Evolutionary conservation across 2,888 invertebrate genomes (phyloP).

Genomic region (Autographa pulchrina): DNA sequence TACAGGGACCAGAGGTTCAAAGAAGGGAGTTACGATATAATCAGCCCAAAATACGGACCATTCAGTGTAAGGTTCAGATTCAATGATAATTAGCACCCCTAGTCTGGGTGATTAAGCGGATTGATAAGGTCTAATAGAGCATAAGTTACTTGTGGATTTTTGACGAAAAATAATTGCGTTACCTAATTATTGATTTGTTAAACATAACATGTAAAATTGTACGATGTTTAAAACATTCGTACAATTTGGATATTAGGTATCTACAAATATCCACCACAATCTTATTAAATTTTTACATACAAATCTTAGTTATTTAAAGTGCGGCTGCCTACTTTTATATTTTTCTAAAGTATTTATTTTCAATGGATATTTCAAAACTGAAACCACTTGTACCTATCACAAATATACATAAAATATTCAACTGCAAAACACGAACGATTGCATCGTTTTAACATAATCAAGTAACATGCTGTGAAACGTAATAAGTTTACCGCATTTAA

Average conservation of each 20-base stretch:
- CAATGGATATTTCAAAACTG: no score
- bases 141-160: slow-evolving; percentile 13
- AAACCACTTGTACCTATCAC: neutral
- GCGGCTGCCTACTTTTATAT: no score
- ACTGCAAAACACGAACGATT: neutral
- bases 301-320: no score
- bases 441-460: neutral
- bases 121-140: slow-evolving; percentile 51
- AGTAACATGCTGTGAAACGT: neutral
- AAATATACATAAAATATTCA: no score
- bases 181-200: no score
- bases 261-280: no score
- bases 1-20: slow-evolving; percentile 43
- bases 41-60: slow-evolving; percentile 56
- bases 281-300: no score
- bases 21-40: slow-evolving; percentile 54
- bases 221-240: no score
- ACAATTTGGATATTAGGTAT: no score
- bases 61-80: slow-evolving; percentile 50
- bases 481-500: slow-evolving; percentile 2
- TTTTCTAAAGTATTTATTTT: no score
- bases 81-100: slow-evolving; percentile 60
- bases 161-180: neutral
- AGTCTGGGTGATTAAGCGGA: slow-evolving; percentile 50
- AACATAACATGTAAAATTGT: no score